phyloP scores from a whole-genome alignment of 2,888 invertebrate species.

The Megalurothrips usitatus region DNA sequence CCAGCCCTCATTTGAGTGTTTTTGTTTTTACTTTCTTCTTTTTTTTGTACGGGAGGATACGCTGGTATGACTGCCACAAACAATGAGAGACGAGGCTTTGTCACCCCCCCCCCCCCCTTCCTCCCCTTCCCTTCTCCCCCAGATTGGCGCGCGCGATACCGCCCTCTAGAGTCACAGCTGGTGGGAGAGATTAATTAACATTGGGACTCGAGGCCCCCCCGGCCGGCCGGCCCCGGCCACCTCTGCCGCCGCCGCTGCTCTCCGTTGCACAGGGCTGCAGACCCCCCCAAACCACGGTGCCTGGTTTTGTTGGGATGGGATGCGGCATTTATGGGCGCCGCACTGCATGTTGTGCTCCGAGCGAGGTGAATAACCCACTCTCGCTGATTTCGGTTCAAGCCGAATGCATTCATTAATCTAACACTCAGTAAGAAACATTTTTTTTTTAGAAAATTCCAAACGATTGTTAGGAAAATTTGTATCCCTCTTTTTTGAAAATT shows the following conservation, averaged over 20 bases:
- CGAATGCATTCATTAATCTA: too few species aligned
- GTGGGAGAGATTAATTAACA: slow-evolving; percentile 11
- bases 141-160: background rate
- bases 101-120: background rate
- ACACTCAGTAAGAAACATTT: too few species aligned
- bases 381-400: too few species aligned
- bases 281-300: too few species aligned
- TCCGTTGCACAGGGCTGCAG: background rate
- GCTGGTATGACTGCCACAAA: slow-evolving; percentile 22
- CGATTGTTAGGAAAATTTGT: too few species aligned
- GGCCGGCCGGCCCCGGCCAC: background rate
- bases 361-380: too few species aligned
- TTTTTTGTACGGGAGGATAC: background rate
- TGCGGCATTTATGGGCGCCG: too few species aligned
- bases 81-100: slow-evolving; percentile 9
- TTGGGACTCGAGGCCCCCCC: background rate
- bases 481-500: too few species aligned
- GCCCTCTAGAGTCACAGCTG: slow-evolving; percentile 17
- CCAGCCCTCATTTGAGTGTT: background rate
- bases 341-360: too few species aligned
- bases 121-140: background rate
- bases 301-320: too few species aligned
- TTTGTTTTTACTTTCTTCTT: background rate
- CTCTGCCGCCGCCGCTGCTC: background rate
- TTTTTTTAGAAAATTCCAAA: too few species aligned